Base-by-base conservation (phyloP, 2,113 vertebrate species). In the Paralichthys olivaceus region DNA sequence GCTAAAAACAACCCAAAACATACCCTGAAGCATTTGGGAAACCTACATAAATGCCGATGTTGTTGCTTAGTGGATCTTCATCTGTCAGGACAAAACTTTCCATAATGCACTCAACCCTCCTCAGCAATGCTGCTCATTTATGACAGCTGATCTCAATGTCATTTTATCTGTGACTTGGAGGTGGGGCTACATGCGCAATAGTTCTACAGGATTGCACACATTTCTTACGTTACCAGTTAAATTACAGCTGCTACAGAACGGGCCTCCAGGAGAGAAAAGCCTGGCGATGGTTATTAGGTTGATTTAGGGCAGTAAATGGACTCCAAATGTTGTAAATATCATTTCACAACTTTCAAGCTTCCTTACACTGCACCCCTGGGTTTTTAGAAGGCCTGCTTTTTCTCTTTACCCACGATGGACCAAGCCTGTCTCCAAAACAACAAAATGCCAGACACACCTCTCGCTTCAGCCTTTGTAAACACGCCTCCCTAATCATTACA, bases 101-200 rank as follows among this genome's bases (percentile, higher is more conserved):
- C 49, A 72, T 68, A 47, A 84, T 85, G 61, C 54, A 62, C 69
- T 86, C 75, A 75, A 7, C 74, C 55, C 79, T 75, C 22, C 7
- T 87, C 79, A 13, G 63, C 69, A 63, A 84, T 84, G 83, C 61
- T 81, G 74, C 6, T 70, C 23, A 49, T 90, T 59, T 78, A 14
- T 61, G 64, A 83, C 87, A 87, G 84, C 88, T 88, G 87, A 83
- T 69, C 29, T 72, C 20, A 25, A 2, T 80, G 75, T 80, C 73
- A 80, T 79, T 84, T 65, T 64, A 72, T 85, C 71, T 58, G n/a
- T 8, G 12, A 65, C 49, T 51, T 11, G 23, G 0, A 63, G 57
- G 70, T 67, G 47, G 65, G 69, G n/a, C 71, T 34, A 66, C 63
- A 28, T 63, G 7, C 25, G 77, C 45, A 43, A 25, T 60, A 49